Evolutionary conservation across 2,888 invertebrate genomes (phyloP).

Genomic region (Epinotia bilunana): DNA sequence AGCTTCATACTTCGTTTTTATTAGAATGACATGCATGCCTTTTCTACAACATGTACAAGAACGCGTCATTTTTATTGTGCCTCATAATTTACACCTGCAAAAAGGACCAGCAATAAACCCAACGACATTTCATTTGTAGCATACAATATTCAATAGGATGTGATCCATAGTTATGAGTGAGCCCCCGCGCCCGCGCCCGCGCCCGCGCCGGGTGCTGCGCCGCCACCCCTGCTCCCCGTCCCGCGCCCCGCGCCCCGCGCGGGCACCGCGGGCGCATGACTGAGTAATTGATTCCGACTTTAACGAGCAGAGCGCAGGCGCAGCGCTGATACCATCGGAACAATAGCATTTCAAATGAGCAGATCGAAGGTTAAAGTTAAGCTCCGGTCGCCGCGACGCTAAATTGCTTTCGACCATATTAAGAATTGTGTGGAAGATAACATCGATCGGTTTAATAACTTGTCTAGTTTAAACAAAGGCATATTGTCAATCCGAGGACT

Average conservation of each 20-base stretch:
- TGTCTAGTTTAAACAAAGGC: constrained; percentile 44
- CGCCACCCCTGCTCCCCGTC: background rate
- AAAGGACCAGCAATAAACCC: constrained; percentile 22
- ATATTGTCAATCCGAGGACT: constrained; percentile 28
- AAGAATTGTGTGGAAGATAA: constrained; percentile 38
- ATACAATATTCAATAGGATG: constrained; percentile 34
- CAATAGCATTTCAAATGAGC: constrained; percentile 39
- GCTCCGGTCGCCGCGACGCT: constrained; percentile 31
- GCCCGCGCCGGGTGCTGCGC: constrained; percentile 18
- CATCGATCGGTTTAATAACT: constrained; percentile 41
- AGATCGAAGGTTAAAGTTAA: constrained; percentile 43
- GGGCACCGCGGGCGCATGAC: constrained; percentile 49
- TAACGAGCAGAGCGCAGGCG: constrained; percentile 41
- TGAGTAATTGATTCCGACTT: constrained; percentile 44
- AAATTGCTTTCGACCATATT: constrained; percentile 41
- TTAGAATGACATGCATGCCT: background rate
- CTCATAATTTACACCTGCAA: constrained; percentile 27
- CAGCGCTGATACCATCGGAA: constrained; percentile 42
- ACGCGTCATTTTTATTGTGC: constrained; percentile 7
- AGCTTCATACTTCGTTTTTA: no score
- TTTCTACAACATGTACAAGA: background rate
- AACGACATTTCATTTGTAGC: constrained; percentile 31
- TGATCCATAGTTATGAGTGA: constrained; percentile 37
- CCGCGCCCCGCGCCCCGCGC: constrained; percentile 14
- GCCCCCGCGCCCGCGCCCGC: constrained; percentile 18